phyloP scores from a whole-genome alignment of 1,140 invertebrate genomes.

The Drosophila rhopaloa region DNA sequence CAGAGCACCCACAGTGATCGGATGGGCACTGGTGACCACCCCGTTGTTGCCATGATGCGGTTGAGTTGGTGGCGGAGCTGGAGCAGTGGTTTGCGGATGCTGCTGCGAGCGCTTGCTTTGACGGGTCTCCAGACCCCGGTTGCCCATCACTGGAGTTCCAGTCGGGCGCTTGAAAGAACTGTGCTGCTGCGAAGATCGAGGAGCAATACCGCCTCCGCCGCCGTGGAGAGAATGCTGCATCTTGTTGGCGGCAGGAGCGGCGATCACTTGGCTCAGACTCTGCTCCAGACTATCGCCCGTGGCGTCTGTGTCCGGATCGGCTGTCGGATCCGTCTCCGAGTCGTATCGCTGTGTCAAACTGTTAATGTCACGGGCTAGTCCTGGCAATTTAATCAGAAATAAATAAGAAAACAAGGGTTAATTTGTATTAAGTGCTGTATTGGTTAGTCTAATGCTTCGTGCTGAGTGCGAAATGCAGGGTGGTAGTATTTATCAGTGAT shows the following conservation, averaged over 20 bases:
- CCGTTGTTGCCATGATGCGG: conserved; percentile 29
- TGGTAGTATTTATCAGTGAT: conserved; percentile 19
- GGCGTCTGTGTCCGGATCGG: conserved; percentile 88
- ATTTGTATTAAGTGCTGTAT: neutral
- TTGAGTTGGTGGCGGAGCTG: conserved; percentile 47
- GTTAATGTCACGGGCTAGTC: conserved; percentile 78
- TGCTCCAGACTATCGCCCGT: conserved; percentile 80
- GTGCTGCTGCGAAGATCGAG: conserved; percentile 72
- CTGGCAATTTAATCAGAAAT: conserved; percentile 30
- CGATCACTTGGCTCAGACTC: conserved; percentile 36
- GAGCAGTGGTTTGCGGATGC: conserved; percentile 61
- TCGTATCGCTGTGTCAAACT: conserved; percentile 84
- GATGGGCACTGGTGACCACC: conserved; percentile 58
- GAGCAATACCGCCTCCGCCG: conserved; percentile 64
- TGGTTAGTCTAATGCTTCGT: conserved; percentile 47
- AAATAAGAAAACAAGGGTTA: conserved; percentile 7
- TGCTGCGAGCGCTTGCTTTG: conserved; percentile 87
- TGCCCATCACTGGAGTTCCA: conserved; percentile 86
- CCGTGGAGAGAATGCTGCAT: conserved; percentile 81
- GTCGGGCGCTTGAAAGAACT: conserved; percentile 86
- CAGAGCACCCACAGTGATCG: conserved; percentile 91
- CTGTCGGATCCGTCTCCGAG: conserved; percentile 87
- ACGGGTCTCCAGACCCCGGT: conserved; percentile 85
- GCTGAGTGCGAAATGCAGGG: conserved; percentile 49
- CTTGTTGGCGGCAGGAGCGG: conserved; percentile 50